Percentiles rank a stretch among this genome's conserved stretches.
These are phyloP conservation scores for Bufotes viridis DNA, from an alignment of 2,797 vertebrate genomes.

Conservation along the genomic window DNA sequence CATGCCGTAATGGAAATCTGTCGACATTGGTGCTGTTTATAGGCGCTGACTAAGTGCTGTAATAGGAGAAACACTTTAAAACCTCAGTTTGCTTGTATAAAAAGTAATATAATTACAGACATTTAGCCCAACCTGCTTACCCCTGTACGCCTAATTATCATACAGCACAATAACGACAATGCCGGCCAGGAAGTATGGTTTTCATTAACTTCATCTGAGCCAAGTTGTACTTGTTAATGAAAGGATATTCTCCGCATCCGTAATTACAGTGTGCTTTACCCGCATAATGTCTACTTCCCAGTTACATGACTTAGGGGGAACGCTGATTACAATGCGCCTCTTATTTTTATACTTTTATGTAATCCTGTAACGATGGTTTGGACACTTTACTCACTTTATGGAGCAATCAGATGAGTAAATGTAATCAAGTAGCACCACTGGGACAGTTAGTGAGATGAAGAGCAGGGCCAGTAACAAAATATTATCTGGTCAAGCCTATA, in stretches of 20 bases:
- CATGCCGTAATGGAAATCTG: conserved; percentile 21
- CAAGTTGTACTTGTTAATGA: conserved; percentile 16
- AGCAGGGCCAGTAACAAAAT: too few species aligned
- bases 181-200: conserved; percentile 9
- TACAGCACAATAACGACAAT: conserved; percentile 19
- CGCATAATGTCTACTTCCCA: conserved; percentile 4
- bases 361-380: neutral
- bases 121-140: conserved; percentile 10
- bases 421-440: neutral
- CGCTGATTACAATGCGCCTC: neutral
- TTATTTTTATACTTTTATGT: neutral
- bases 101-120: conserved; percentile 28
- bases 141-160: conserved; percentile 15
- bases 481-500: neutral
- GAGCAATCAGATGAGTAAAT: neutral
- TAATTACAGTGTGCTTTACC: conserved; percentile 1
- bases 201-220: conserved; percentile 9
- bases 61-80: conserved; percentile 37
- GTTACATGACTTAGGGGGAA: neutral
- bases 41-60: conserved; percentile 28
- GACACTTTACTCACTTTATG: neutral
- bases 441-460: neutral
- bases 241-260: neutral
- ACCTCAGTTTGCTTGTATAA: conserved; percentile 25
- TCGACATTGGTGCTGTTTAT: conserved; percentile 21